phyloP scores from a whole-genome alignment of 2,888 invertebrate genomes.

The Sabatieria punctata region DNA sequence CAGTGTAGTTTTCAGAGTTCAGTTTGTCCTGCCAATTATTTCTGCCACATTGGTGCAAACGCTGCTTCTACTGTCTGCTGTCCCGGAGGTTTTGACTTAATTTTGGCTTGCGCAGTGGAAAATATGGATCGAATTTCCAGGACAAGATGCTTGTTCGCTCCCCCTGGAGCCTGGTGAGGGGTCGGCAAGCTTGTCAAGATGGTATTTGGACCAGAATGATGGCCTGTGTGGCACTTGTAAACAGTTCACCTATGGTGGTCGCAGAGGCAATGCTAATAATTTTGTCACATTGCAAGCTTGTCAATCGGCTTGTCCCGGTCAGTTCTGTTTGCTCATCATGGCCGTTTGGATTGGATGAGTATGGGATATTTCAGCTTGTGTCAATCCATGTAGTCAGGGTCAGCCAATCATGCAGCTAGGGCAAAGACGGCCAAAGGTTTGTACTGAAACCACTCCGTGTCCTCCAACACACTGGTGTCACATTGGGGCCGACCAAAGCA shows the following conservation, averaged over 20 bases:
- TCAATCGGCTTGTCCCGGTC: neutral
- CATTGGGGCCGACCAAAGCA: constrained; percentile 22
- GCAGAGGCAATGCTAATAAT: neutral
- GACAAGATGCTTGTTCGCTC: no score
- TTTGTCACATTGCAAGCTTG: neutral
- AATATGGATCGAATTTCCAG: no score
- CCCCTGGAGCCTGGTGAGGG: neutral
- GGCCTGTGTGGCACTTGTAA: neutral
- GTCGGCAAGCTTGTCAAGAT: neutral
- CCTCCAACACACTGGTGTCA: constrained; percentile 28
- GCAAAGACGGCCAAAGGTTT: constrained; percentile 17
- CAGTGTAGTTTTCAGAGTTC: neutral
- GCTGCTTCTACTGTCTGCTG: no score
- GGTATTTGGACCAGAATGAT: neutral
- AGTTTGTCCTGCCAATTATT: neutral
- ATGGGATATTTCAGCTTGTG: neutral
- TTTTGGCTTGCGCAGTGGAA: no score
- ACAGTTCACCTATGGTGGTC: neutral
- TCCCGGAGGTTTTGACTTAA: no score
- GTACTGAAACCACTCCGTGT: constrained; percentile 18
- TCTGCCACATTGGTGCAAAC: no score
- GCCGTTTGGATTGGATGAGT: neutral
- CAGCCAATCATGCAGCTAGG: constrained; percentile 3
- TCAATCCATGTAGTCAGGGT: neutral
- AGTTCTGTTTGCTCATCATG: no score